Conservation (phyloP, 2,113 vertebrate species). For the Felis chaus region DNA sequence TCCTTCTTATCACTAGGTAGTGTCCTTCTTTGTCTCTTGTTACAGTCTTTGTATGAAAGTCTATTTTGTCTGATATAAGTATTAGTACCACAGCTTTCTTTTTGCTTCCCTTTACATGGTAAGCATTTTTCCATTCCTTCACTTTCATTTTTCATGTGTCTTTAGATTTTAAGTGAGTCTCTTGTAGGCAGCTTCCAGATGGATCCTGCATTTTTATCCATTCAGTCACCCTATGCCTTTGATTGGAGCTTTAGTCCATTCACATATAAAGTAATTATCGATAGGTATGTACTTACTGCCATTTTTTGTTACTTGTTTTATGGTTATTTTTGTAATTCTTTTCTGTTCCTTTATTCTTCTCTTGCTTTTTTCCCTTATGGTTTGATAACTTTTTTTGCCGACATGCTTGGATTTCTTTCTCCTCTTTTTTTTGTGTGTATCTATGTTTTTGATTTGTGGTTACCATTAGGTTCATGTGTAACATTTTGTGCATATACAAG, state of each 20-base stretch:
- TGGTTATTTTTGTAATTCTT: not conserved
- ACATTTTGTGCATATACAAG: not conserved
- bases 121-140: not conserved
- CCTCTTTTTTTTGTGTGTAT: not conserved
- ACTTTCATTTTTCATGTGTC: not conserved
- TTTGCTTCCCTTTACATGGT: not conserved
- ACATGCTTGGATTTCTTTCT: not conserved
- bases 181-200: not conserved
- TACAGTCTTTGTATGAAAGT: not conserved
- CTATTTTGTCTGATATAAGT: not conserved
- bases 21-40: not conserved
- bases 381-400: not conserved
- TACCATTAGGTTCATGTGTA: not conserved
- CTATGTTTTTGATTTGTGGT: not conserved
- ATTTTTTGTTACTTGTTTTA: not conserved
- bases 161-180: not conserved
- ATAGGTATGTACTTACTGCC: not conserved
- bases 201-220: not conserved
- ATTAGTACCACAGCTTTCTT: not conserved
- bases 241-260: not conserved
- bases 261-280: not conserved
- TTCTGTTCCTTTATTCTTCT: not conserved
- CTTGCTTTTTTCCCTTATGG: not conserved
- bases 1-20: not conserved
- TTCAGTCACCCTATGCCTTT: not conserved